Percentiles rank a stretch among this genome's conserved stretches.
phyloP scores from a whole-genome alignment of 92 coral and sea anemone species.

The Meandrina meandrites region DNA sequence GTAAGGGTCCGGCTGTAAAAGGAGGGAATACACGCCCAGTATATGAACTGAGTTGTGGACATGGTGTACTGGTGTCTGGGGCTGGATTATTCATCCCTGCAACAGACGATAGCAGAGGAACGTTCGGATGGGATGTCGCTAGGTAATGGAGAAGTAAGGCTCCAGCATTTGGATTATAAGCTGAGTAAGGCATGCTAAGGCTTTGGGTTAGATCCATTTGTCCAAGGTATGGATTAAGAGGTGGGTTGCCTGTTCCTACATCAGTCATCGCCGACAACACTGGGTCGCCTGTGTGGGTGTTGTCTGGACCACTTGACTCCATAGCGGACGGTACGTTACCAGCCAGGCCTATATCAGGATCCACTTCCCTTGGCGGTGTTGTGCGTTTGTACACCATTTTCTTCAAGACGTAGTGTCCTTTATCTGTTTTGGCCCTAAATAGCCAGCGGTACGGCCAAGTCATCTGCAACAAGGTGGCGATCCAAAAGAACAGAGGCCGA shows the following conservation, averaged over 20 bases:
- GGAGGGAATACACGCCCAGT: background rate
- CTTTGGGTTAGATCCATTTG: background rate
- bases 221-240: background rate
- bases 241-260: background rate
- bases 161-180: background rate
- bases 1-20: background rate
- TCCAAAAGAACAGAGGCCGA: conserved; percentile 52
- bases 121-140: background rate
- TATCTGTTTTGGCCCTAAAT: conserved; percentile 55
- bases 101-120: background rate
- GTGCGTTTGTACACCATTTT: conserved; percentile 44
- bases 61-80: background rate
- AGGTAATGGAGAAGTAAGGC: background rate
- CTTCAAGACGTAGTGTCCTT: conserved; percentile 36
- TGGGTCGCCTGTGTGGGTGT: background rate
- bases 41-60: background rate
- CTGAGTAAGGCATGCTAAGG: background rate
- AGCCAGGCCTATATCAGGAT: no score
- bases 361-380: conserved; percentile 40
- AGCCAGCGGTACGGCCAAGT: conserved; percentile 68
- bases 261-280: background rate
- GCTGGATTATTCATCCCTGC: background rate
- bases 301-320: background rate
- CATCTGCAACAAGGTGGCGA: conserved; percentile 49
- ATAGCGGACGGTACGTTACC: background rate